A percentile compares a stretch with the other conserved stretches of the same genome.
phyloP scores from a whole-genome alignment of 1,140 invertebrate species.

The Cephus cinctus region DNA sequence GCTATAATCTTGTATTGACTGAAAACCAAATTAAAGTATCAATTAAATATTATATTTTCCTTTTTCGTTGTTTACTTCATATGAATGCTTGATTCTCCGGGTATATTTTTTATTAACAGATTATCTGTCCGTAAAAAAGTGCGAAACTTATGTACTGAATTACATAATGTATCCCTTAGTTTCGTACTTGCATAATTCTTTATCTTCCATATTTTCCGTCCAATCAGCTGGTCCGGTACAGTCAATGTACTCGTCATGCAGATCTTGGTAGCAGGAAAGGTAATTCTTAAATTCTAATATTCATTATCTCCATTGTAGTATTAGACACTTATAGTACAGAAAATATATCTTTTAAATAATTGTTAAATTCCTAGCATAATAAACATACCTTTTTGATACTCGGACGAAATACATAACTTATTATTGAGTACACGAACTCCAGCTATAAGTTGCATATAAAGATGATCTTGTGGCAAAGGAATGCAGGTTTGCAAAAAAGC shows the following conservation, averaged over 20 bases:
- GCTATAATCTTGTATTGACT: conserved; percentile 38
- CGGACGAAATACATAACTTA: conserved; percentile 9
- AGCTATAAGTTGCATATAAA: conserved; percentile 33
- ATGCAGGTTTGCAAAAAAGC: conserved; percentile 10
- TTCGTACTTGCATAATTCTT: conserved; percentile 16
- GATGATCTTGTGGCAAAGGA: conserved; percentile 10
- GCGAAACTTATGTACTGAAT: not conserved
- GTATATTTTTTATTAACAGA: not conserved
- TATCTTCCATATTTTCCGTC: conserved; percentile 30
- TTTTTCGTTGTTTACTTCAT: not conserved
- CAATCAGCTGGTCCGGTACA: conserved; percentile 42
- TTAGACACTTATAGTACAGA: too few relatives aligned
- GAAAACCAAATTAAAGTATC: not conserved
- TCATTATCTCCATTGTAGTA: conserved; percentile 25
- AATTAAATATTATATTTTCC: not conserved
- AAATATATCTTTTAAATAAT: conserved; percentile 11
- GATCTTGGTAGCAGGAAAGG: conserved; percentile 27
- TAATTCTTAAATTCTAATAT: conserved; percentile 24
- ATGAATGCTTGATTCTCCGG: not conserved
- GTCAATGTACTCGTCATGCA: conserved; percentile 36
- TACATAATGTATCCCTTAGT: not conserved
- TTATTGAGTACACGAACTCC: conserved; percentile 22
- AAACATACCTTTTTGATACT: conserved; percentile 10
- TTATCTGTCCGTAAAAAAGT: not conserved
- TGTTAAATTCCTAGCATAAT: not conserved